Percentiles rank a stretch among this genome's conserved stretches.
phyloP scores from a whole-genome alignment of 2,888 invertebrate genomes.

The Synanthedon myopaeformis region DNA sequence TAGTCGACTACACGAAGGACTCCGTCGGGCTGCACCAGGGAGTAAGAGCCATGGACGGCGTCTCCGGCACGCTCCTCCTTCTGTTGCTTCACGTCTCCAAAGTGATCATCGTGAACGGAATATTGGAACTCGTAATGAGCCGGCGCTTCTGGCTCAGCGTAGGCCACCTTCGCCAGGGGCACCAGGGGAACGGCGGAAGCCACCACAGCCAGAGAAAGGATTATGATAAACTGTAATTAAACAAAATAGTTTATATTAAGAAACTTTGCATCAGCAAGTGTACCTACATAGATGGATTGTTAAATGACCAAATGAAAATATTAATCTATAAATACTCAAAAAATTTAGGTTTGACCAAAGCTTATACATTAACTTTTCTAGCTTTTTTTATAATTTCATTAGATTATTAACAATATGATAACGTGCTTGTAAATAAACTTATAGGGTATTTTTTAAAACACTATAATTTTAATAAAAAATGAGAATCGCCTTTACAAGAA shows the following conservation, averaged over 20 bases:
- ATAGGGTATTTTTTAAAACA: too few relatives aligned
- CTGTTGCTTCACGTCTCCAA: slow-evolving; percentile 59
- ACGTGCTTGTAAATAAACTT: too few relatives aligned
- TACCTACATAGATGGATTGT: too few relatives aligned
- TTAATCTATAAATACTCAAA: too few relatives aligned
- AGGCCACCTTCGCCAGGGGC: slow-evolving; percentile 22
- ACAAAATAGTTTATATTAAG: neutral
- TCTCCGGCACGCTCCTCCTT: slow-evolving; percentile 54
- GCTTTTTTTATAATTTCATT: too few relatives aligned
- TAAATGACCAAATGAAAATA: too few relatives aligned
- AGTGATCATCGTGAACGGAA: slow-evolving; percentile 53
- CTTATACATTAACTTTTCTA: too few relatives aligned
- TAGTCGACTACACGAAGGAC: slow-evolving; percentile 57
- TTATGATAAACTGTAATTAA: slow-evolving; percentile 31
- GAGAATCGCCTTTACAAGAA: too few relatives aligned
- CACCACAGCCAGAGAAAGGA: slow-evolving; percentile 36
- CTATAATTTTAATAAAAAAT: too few relatives aligned
- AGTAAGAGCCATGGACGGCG: slow-evolving; percentile 56
- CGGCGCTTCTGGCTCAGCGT: slow-evolving; percentile 15
- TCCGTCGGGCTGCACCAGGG: slow-evolving; percentile 61
- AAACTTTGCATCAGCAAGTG: too few relatives aligned
- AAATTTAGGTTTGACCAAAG: too few relatives aligned
- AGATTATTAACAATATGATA: too few relatives aligned
- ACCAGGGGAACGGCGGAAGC: slow-evolving; percentile 27
- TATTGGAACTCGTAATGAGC: slow-evolving; percentile 48